phyloP scores from a whole-genome alignment of 1,140 invertebrate genomes.

The Luehdorfia chinensis region DNA sequence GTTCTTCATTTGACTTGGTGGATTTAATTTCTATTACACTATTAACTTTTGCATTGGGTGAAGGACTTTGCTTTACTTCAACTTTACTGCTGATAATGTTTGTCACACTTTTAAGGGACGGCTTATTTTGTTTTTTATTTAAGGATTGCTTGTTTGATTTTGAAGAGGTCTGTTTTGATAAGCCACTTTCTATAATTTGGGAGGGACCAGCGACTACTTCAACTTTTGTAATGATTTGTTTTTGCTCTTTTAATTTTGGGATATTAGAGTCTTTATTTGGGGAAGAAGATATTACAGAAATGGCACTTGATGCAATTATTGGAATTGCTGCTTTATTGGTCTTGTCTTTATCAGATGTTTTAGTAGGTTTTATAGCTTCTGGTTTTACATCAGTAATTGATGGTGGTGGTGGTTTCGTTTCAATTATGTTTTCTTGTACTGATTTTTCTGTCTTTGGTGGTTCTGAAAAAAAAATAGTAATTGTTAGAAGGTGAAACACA shows the following conservation, averaged over 20 bases:
- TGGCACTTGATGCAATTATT: constrained; percentile 56
- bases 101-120: constrained; percentile 47
- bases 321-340: constrained; percentile 54
- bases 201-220: constrained; percentile 76
- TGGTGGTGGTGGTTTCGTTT: constrained; percentile 75
- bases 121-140: constrained; percentile 54
- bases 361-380: constrained; percentile 78
- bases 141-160: constrained; percentile 50
- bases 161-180: constrained; percentile 37
- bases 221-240: constrained; percentile 78
- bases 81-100: constrained; percentile 70
- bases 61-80: constrained; percentile 71
- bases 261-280: constrained; percentile 66
- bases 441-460: constrained; percentile 63
- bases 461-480: constrained; percentile 50
- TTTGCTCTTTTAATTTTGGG: constrained; percentile 70
- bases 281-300: constrained; percentile 68
- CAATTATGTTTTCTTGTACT: constrained; percentile 75
- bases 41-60: constrained; percentile 55
- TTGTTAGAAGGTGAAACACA: neutral
- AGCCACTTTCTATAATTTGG: constrained; percentile 63
- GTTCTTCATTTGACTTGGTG: constrained; percentile 65
- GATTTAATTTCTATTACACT: constrained; percentile 76
- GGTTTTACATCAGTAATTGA: constrained; percentile 60
- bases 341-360: constrained; percentile 71